These are phyloP conservation scores for Callyntrura sp. DNA, from an alignment of 2,888 invertebrate species.

Conservation along the genomic window DNA sequence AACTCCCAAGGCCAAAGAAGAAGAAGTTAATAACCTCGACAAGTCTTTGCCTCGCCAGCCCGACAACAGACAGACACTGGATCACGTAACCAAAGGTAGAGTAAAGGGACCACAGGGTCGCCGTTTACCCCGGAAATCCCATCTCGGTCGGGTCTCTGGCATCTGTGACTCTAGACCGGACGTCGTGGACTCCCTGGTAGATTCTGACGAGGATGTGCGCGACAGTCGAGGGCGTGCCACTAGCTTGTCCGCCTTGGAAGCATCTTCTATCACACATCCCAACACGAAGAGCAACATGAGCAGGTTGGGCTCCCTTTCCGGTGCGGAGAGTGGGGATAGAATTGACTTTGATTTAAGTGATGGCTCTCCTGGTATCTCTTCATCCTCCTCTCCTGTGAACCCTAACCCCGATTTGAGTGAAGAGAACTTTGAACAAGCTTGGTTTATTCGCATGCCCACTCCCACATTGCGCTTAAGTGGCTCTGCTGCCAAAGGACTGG, in stretches of 20 bases:
- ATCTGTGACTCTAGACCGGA: slow-evolving; percentile 70
- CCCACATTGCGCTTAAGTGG: slow-evolving; percentile 57
- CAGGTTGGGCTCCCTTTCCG: slow-evolving; percentile 81
- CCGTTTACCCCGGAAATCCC: slow-evolving; percentile 80
- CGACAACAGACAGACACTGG: slow-evolving; percentile 65
- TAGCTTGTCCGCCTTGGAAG: slow-evolving; percentile 80
- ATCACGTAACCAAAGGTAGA: slow-evolving; percentile 80
- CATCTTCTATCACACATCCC: slow-evolving; percentile 79
- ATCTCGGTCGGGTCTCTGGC: slow-evolving; percentile 40
- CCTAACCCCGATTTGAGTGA: slow-evolving; percentile 69
- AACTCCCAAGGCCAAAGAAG: slow-evolving; percentile 67
- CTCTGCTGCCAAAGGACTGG: slow-evolving; percentile 64
- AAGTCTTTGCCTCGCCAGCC: slow-evolving; percentile 74
- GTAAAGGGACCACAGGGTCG: slow-evolving; percentile 81
- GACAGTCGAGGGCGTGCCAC: slow-evolving; percentile 80
- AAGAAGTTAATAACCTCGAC: slow-evolving; percentile 73
- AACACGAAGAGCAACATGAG: slow-evolving; percentile 64
- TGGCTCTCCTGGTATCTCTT: slow-evolving; percentile 55
- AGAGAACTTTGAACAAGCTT: slow-evolving; percentile 81
- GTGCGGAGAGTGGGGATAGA: slow-evolving; percentile 70
- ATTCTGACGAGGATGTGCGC: slow-evolving; percentile 77
- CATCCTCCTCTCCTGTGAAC: slow-evolving; percentile 71
- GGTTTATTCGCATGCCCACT: slow-evolving; percentile 80
- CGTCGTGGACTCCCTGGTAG: slow-evolving; percentile 71
- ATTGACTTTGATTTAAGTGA: slow-evolving; percentile 74